Conservation (phyloP, 2,797 vertebrate species). For the Falco novaeseelandiae region DNA sequence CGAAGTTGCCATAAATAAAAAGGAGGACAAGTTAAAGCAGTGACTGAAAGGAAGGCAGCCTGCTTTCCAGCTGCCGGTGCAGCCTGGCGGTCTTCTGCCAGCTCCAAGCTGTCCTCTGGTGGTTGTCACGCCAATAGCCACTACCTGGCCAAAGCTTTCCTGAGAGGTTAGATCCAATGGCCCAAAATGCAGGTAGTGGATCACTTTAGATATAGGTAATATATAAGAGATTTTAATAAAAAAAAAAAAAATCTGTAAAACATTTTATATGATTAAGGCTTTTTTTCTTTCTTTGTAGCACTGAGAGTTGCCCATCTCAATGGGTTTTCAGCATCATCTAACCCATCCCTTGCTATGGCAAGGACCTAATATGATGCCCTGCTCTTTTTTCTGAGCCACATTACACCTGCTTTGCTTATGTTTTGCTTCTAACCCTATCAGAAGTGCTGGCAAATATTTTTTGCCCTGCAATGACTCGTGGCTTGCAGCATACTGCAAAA, state of each 20-base stretch:
- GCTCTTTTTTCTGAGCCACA: background rate
- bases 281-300: background rate
- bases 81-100: background rate
- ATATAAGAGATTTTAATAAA: background rate
- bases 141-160: background rate
- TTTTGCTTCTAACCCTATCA: background rate
- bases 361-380: background rate
- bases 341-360: background rate
- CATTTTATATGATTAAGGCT: accelerated
- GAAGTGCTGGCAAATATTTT: background rate
- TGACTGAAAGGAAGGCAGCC: background rate
- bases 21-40: background rate
- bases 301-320: background rate
- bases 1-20: background rate
- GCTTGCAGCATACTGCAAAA: background rate
- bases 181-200: background rate
- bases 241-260: background rate
- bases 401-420: background rate
- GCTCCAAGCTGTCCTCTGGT: slow-evolving; percentile 31
- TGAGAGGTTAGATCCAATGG: background rate
- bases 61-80: background rate
- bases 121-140: background rate
- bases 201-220: background rate
- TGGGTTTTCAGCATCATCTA: background rate
- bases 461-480: background rate